A percentile compares a stretch with the other conserved stretches of the same genome.
Evolutionary conservation across 2,797 vertebrate genomes (phyloP).

Genomic region (Taeniopygia guttata): DNA sequence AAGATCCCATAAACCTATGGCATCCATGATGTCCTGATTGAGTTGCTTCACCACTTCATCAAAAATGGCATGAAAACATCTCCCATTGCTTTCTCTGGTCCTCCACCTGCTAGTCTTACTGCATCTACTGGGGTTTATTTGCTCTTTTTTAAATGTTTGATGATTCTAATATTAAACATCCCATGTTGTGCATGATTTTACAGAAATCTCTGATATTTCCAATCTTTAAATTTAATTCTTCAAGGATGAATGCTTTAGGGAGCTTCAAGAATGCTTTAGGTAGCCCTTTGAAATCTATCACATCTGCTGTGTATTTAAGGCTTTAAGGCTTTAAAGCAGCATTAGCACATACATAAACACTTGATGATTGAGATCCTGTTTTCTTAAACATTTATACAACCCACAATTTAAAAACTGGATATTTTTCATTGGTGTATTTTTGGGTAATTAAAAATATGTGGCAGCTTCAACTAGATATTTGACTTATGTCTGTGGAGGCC

Average conservation of each 20-base stretch:
- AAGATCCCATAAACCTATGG: neutral
- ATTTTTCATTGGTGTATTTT: neutral
- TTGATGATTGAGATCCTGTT: neutral
- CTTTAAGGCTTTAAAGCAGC: neutral
- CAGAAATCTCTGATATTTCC: neutral
- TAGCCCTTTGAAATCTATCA: neutral
- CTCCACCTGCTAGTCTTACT: neutral
- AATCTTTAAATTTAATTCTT: neutral
- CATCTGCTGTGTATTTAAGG: neutral
- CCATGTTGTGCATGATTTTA: neutral
- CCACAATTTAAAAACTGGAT: neutral
- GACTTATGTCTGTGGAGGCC: neutral
- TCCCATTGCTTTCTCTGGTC: neutral
- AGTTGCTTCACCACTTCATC: neutral
- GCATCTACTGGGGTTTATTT: neutral
- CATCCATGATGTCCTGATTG: neutral
- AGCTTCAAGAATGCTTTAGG: neutral
- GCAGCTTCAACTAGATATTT: neutral
- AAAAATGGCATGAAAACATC: neutral
- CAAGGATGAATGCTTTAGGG: neutral
- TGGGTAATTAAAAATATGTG: neutral
- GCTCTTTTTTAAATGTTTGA: neutral
- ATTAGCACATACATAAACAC: neutral
- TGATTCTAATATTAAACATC: neutral
- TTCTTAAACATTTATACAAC: neutral